A percentile compares a stretch with the other conserved stretches of the same genome.
These are phyloP conservation scores for Drosophila stalkeri DNA, from an alignment of 2,888 invertebrate genomes.

Conservation along the genomic window DNA sequence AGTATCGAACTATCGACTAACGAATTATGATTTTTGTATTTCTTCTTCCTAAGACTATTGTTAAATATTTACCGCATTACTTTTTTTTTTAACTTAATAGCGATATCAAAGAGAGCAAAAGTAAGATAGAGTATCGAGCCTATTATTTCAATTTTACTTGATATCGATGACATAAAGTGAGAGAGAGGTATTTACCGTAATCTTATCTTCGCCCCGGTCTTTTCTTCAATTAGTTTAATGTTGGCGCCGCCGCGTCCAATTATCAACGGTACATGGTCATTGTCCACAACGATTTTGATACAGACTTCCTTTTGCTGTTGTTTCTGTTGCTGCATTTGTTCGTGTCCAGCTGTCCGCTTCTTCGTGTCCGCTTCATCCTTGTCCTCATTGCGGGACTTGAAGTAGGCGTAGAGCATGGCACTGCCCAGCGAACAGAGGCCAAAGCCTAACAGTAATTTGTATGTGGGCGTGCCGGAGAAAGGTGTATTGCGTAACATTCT, in stretches of 20 bases:
- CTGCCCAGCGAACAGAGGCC: constrained; percentile 90
- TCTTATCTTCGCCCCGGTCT: constrained; percentile 88
- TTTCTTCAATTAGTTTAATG: constrained; percentile 91
- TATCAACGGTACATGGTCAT: constrained; percentile 88
- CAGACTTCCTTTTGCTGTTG: constrained; percentile 84
- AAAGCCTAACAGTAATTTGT: constrained; percentile 88
- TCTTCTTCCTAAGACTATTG: neutral
- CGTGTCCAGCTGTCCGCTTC: constrained; percentile 18
- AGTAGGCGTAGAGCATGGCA: constrained; percentile 89
- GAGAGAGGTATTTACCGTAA: constrained; percentile 85
- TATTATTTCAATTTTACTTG: too few species aligned
- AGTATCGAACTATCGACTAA: neutral
- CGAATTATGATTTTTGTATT: neutral
- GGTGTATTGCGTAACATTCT: constrained; percentile 82
- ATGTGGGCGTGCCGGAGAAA: constrained; percentile 78
- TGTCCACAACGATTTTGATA: constrained; percentile 88
- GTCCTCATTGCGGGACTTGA: constrained; percentile 88
- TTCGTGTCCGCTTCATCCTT: constrained; percentile 65
- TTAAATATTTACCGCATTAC: constrained; percentile 76
- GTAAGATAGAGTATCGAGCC: too few species aligned
- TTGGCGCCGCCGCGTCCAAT: constrained; percentile 92
- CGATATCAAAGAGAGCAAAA: too few species aligned
- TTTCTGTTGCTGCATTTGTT: constrained; percentile 41
- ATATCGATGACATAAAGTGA: too few species aligned
- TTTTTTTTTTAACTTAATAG: too few species aligned